Conservation (phyloP, 2,113 vertebrate genomes). For the Pteronura brasiliensis region DNA sequence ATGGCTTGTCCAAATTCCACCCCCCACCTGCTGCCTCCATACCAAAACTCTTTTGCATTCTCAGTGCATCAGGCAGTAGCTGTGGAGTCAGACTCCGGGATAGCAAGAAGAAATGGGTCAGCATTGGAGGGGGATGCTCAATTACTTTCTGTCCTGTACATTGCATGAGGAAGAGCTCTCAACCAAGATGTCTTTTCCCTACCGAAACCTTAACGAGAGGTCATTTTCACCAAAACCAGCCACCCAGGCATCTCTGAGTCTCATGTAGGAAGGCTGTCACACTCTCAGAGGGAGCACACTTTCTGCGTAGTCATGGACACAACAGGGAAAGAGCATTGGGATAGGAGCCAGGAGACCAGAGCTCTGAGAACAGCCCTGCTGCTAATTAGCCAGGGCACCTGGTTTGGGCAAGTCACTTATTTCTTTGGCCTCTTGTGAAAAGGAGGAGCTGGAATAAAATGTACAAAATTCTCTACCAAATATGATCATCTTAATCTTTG, state of each 20-base stretch:
- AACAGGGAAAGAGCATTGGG: not conserved
- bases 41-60: not conserved
- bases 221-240: not conserved
- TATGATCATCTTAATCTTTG: not conserved
- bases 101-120: not conserved
- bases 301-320: conserved; percentile 34
- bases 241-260: not conserved
- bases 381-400: conserved; percentile 4
- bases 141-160: not conserved
- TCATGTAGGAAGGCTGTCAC: not conserved
- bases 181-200: not conserved
- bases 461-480: not conserved
- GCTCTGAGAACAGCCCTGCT: not conserved
- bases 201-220: not conserved
- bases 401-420: not conserved
- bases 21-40: not conserved
- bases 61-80: not conserved
- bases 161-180: not conserved
- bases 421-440: conserved; percentile 17
- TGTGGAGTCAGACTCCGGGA: not conserved
- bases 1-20: not conserved
- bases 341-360: not conserved
- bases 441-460: not conserved
- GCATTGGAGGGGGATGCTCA: not conserved
- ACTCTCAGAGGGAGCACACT: not conserved